A percentile compares a stretch with the other conserved stretches of the same genome.
These are phyloP conservation scores for Tetranychus piercei DNA, from an alignment of 2,888 invertebrate genomes.

Conservation along the genomic window DNA sequence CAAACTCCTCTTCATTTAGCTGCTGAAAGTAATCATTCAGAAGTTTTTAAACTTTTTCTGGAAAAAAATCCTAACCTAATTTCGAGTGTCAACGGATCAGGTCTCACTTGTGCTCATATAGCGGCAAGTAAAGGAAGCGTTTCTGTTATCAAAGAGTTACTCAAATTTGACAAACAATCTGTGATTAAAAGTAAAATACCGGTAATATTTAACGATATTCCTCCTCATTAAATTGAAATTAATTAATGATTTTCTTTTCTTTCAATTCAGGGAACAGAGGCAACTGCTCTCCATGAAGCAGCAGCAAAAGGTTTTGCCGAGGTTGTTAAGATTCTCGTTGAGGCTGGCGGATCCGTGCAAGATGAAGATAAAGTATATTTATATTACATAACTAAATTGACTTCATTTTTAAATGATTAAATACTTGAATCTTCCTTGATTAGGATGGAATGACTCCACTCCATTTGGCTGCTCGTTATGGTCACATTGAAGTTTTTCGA, in stretches of 20 bases:
- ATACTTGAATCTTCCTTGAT: neutral
- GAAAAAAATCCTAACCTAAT: slow-evolving; percentile 84
- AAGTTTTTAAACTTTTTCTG: slow-evolving; percentile 83
- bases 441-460: slow-evolving; percentile 76
- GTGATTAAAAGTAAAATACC: slow-evolving; percentile 87
- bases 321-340: slow-evolving; percentile 59
- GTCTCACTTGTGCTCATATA: slow-evolving; percentile 97
- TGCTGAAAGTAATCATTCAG: slow-evolving; percentile 91
- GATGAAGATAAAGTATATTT: slow-evolving; percentile 60
- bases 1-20: slow-evolving; percentile 69
- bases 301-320: slow-evolving; percentile 80
- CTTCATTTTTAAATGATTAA: neutral
- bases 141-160: slow-evolving; percentile 88
- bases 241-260: neutral
- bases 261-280: slow-evolving; percentile 51
- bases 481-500: slow-evolving; percentile 81
- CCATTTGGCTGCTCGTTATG: slow-evolving; percentile 84
- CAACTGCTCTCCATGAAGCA: slow-evolving; percentile 85
- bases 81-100: slow-evolving; percentile 86
- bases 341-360: slow-evolving; percentile 46
- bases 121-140: slow-evolving; percentile 96
- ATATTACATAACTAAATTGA: neutral
- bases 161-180: slow-evolving; percentile 91
- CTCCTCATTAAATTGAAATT: neutral
- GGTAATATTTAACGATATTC: slow-evolving; percentile 28